These are phyloP conservation scores for Drosophila tripunctata DNA, from an alignment of 2,888 invertebrate genomes.

Conservation along the genomic window DNA sequence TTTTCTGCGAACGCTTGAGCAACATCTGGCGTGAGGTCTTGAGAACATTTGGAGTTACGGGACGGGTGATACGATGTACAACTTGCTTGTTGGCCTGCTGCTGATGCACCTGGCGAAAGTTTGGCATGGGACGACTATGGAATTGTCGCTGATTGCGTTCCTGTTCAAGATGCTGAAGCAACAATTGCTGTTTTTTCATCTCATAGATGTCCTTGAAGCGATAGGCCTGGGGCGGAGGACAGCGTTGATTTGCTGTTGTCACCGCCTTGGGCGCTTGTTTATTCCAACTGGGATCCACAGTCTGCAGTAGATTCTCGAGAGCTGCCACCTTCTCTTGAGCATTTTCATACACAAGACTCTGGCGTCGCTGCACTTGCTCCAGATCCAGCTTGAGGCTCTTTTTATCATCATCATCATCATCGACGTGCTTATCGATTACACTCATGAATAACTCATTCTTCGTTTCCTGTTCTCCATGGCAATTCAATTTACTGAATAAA, in stretches of 20 bases:
- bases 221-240: slow-evolving; percentile 49
- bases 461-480: not conserved
- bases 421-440: not conserved
- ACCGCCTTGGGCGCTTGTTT: not conserved
- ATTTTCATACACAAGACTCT: slow-evolving; percentile 14
- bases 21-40: slow-evolving; percentile 36
- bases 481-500: slow-evolving; percentile 8
- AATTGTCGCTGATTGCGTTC: slow-evolving; percentile 59
- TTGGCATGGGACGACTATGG: slow-evolving; percentile 72
- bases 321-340: slow-evolving; percentile 28
- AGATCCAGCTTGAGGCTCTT: slow-evolving; percentile 1
- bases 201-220: slow-evolving; percentile 66
- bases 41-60: slow-evolving; percentile 67
- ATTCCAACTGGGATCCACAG: slow-evolving; percentile 14
- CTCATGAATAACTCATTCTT: not conserved
- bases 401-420: too few species aligned
- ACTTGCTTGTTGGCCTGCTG: slow-evolving; percentile 17
- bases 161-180: slow-evolving; percentile 17
- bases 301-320: slow-evolving; percentile 20
- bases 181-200: slow-evolving; percentile 33
- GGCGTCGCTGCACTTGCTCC: slow-evolving; percentile 19
- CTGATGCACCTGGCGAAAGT: slow-evolving; percentile 54
- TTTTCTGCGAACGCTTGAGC: slow-evolving; percentile 40
- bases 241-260: not conserved
- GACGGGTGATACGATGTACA: slow-evolving; percentile 51